A percentile compares a stretch with the other conserved stretches of the same genome.
These are phyloP conservation scores for Achatina immaculata DNA, from an alignment of 1,140 invertebrate species.

Conservation along the genomic window DNA sequence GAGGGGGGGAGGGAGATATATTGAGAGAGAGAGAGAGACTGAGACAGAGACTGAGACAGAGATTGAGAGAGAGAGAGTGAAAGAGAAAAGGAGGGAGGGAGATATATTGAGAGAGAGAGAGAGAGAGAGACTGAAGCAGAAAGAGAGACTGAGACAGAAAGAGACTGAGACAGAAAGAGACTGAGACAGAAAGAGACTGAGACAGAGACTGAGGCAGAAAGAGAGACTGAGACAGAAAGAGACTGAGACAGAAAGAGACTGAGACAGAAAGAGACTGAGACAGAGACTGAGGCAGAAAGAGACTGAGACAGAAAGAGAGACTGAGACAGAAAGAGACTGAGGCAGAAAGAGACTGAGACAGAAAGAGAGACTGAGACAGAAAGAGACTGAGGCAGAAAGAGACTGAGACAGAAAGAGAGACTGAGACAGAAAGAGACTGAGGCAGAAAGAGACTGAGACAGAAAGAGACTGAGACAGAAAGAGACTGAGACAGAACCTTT, in stretches of 20 bases:
- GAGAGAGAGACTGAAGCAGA: conserved; percentile 17
- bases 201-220: no score
- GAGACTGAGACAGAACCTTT: no score
- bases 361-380: background rate
- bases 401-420: background rate
- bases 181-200: background rate
- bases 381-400: background rate
- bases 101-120: background rate
- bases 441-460: no score
- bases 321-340: background rate
- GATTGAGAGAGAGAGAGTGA: background rate
- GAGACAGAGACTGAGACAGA: background rate
- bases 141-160: conserved; percentile 16
- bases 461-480: no score
- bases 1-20: no score
- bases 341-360: no score
- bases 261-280: background rate
- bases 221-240: no score
- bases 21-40: background rate
- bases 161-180: conserved; percentile 6
- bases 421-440: background rate
- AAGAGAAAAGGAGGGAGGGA: background rate
- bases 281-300: background rate
- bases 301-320: background rate
- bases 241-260: background rate